A percentile compares a stretch with the other conserved stretches of the same genome.
These are phyloP conservation scores for Protobothrops flavoviridis DNA, from an alignment of 2,113 vertebrate genomes.

Conservation along the genomic window DNA sequence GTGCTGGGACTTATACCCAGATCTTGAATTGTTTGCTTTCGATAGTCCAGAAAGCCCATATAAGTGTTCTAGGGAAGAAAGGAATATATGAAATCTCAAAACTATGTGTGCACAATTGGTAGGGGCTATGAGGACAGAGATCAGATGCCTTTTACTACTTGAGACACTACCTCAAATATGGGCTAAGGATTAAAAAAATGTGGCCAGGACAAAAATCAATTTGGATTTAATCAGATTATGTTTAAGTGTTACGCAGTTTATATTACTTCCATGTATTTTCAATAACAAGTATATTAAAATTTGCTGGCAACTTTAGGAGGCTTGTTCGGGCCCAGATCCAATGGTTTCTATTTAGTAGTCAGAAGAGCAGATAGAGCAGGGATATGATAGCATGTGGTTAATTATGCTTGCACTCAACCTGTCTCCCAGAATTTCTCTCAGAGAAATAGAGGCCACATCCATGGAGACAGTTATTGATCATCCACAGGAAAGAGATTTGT, in stretches of 20 bases:
- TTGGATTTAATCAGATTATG: background rate
- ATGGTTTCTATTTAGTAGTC: background rate
- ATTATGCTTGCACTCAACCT: background rate
- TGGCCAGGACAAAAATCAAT: background rate
- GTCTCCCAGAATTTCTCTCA: background rate
- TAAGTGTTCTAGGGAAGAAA: slow-evolving; percentile 83
- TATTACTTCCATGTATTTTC: background rate
- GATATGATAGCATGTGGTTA: background rate
- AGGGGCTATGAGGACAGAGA: background rate
- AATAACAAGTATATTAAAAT: background rate
- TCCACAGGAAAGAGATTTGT: background rate
- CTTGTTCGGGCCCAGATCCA: background rate
- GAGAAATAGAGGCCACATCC: background rate
- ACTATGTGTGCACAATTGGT: background rate
- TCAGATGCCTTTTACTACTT: background rate
- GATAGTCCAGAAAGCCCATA: slow-evolving; percentile 96
- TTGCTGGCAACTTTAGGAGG: background rate
- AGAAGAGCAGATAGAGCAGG: background rate
- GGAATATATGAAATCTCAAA: background rate
- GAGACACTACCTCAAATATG: background rate
- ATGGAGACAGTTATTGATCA: background rate
- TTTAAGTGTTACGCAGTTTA: background rate
- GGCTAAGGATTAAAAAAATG: background rate
- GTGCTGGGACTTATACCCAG: slow-evolving; percentile 91
- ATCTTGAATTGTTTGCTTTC: slow-evolving; percentile 84